Percentiles rank a stretch among this genome's conserved stretches.
These are phyloP conservation scores for Labrus mixtus DNA, from an alignment of 2,113 vertebrate genomes.

Conservation along the genomic window DNA sequence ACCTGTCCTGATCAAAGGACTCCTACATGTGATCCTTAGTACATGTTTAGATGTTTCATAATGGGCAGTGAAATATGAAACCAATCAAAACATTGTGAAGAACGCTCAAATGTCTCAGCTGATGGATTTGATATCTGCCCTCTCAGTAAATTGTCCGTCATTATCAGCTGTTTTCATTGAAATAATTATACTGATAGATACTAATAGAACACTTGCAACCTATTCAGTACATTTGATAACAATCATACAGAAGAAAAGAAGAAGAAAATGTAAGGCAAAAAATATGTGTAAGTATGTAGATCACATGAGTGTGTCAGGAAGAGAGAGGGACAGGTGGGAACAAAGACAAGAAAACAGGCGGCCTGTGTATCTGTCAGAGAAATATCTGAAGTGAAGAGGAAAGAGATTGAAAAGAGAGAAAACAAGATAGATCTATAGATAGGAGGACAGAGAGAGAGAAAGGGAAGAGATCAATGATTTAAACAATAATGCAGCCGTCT, in stretches of 20 bases:
- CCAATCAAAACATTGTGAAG: too few relatives aligned
- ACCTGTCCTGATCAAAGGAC: too few relatives aligned
- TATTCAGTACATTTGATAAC: too few relatives aligned
- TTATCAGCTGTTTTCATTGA: too few relatives aligned
- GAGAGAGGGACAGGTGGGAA: conserved; percentile 37
- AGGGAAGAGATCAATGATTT: conserved; percentile 86
- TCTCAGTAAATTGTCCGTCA: too few relatives aligned
- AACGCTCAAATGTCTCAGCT: too few relatives aligned
- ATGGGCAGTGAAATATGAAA: too few relatives aligned
- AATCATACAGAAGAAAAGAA: not conserved
- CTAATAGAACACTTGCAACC: too few relatives aligned
- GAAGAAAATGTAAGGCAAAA: not conserved
- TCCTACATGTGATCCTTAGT: too few relatives aligned
- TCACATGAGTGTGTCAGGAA: not conserved
- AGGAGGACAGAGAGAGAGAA: conserved; percentile 1
- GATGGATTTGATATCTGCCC: too few relatives aligned
- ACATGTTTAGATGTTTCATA: too few relatives aligned
- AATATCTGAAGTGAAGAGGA: conserved; percentile 61
- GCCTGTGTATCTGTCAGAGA: conserved; percentile 63
- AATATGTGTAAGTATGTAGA: not conserved
- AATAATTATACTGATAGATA: too few relatives aligned
- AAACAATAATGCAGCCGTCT: conserved; percentile 86
- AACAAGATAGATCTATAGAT: conserved; percentile 49
- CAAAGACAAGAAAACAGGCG: conserved; percentile 50
- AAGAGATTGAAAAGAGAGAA: conserved; percentile 31